Conservation (phyloP, 37 sponge, comb jelly and placozoan species). For the Spongilla lacustris region DNA sequence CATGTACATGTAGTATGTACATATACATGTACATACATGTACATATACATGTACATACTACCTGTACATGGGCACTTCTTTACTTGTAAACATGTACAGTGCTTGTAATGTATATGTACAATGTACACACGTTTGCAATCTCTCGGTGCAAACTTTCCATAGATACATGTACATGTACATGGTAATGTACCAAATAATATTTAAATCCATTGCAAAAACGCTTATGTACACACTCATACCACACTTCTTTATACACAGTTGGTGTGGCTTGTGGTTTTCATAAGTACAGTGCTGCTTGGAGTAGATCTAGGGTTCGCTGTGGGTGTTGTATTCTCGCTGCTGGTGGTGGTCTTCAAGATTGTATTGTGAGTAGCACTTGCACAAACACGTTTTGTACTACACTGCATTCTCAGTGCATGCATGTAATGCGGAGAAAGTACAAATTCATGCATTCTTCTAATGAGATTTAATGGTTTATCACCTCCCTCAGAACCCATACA, state of each 20-base stretch:
- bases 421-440: too few relatives aligned
- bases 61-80: too few relatives aligned
- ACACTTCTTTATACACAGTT: neutral
- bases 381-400: neutral
- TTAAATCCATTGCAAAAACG: neutral
- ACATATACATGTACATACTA: too few relatives aligned
- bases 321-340: constrained; percentile 12
- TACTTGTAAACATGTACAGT: too few relatives aligned
- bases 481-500: neutral
- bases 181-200: neutral
- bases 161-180: neutral
- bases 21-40: too few relatives aligned
- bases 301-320: constrained; percentile 13
- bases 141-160: too few relatives aligned
- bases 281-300: constrained; percentile 14
- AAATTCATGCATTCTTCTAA: too few relatives aligned
- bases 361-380: constrained; percentile 7
- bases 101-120: too few relatives aligned
- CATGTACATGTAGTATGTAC: too few relatives aligned
- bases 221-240: neutral
- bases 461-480: neutral
- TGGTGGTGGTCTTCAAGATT: constrained; percentile 3
- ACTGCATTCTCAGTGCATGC: too few relatives aligned
- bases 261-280: constrained; percentile 4
- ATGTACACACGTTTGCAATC: too few relatives aligned